Evolutionary conservation across 2,797 vertebrate species (phyloP).

Genomic region (Chloroceryle inda): DNA sequence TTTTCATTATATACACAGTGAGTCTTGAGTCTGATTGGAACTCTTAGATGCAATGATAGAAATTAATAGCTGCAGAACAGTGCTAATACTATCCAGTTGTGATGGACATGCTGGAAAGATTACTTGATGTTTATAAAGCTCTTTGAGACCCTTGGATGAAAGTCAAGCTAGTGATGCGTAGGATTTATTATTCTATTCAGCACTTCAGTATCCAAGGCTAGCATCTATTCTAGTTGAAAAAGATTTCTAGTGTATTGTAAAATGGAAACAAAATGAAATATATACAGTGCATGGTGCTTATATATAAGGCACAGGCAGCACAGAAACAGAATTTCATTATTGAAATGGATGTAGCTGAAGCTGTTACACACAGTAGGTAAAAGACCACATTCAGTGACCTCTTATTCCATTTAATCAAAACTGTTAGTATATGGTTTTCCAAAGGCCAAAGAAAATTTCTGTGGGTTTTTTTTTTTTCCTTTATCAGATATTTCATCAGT

Average conservation of each 20-base stretch:
- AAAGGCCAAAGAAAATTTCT: slow-evolving; percentile 52
- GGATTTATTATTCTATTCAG: slow-evolving; percentile 68
- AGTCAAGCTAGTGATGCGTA: slow-evolving; percentile 41
- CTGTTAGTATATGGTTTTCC: slow-evolving; percentile 50
- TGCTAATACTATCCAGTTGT: slow-evolving; percentile 7
- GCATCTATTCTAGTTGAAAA: slow-evolving; percentile 65
- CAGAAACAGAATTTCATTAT: slow-evolving; percentile 57
- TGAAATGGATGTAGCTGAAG: slow-evolving; percentile 57
- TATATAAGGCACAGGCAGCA: slow-evolving; percentile 39
- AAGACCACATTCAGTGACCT: slow-evolving; percentile 64
- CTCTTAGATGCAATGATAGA: not conserved
- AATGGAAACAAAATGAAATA: slow-evolving; percentile 73
- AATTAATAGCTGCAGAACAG: slow-evolving; percentile 18
- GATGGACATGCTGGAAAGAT: slow-evolving; percentile 30
- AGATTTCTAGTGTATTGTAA: slow-evolving; percentile 64
- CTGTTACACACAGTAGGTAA: slow-evolving; percentile 53
- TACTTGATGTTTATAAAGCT: slow-evolving; percentile 66
- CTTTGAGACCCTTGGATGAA: slow-evolving; percentile 59
- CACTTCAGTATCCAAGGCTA: slow-evolving; percentile 58
- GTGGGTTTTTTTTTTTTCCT: not conserved
- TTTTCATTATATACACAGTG: not conserved
- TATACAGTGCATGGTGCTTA: slow-evolving; percentile 38
- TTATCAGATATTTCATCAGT: slow-evolving; percentile 24
- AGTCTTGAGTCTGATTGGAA: not conserved
- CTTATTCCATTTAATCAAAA: slow-evolving; percentile 64